A percentile compares a stretch with the other conserved stretches of the same genome.
phyloP scores from a whole-genome alignment of 2,113 vertebrate genomes.

The Carassius auratus region DNA sequence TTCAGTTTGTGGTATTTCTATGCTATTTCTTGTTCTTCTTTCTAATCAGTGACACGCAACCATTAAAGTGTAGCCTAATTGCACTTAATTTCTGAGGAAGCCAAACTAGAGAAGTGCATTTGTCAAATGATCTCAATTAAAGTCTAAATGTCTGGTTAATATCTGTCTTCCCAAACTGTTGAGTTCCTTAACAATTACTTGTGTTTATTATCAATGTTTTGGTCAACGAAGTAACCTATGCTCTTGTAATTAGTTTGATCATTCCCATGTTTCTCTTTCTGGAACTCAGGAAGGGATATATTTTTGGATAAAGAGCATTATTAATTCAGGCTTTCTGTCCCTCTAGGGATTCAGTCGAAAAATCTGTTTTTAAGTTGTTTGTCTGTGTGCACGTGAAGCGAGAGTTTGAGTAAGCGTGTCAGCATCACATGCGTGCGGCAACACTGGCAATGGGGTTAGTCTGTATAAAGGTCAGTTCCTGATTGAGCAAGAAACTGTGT shows the following conservation, averaged over 20 bases:
- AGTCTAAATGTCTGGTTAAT: not conserved
- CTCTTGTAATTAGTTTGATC: conserved; percentile 8
- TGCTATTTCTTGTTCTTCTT: not conserved
- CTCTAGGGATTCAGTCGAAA: not conserved
- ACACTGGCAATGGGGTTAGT: conserved; percentile 27
- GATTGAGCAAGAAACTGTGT: conserved; percentile 13
- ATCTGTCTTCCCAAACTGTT: not conserved
- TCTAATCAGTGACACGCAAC: not conserved
- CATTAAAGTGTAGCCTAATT: not conserved
- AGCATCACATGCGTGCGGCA: conserved; percentile 17
- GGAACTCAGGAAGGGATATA: not conserved
- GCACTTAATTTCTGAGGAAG: not conserved
- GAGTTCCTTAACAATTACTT: not conserved
- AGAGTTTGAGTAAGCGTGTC: not conserved
- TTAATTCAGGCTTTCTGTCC: conserved; percentile 10
- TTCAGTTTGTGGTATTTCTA: not conserved
- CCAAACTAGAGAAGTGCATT: not conserved
- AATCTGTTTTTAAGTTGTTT: not conserved
- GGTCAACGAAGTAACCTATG: not conserved
- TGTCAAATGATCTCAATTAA: not conserved
- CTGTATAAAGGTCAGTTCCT: conserved; percentile 54
- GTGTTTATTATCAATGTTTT: not conserved
- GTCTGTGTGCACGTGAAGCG: not conserved
- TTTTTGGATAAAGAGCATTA: not conserved
- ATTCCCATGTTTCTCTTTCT: not conserved